Percentiles rank a stretch among this genome's conserved stretches.
Conservation (phyloP, 2,888 invertebrate species). For the Zhengitettix transpicula region DNA sequence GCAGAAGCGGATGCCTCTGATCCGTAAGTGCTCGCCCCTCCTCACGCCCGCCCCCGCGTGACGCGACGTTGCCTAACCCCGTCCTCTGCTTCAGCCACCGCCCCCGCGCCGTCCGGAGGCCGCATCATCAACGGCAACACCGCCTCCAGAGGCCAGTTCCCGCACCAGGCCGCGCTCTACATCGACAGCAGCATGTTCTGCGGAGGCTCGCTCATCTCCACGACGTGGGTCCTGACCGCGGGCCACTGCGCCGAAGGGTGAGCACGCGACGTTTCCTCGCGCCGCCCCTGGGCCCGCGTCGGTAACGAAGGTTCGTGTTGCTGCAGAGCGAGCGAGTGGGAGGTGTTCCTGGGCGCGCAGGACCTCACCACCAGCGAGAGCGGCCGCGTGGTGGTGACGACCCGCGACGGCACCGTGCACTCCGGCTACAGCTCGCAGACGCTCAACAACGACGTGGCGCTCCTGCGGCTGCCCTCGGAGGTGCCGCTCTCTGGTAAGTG, state of each 20-base stretch:
- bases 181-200: constrained; percentile 14
- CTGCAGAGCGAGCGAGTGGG: background rate
- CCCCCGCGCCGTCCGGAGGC: constrained; percentile 1
- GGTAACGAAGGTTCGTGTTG: background rate
- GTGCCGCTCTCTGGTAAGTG: no score
- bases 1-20: no score
- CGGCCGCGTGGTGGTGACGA: constrained; percentile 17
- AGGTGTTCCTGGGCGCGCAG: background rate
- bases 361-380: constrained; percentile 14
- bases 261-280: no score
- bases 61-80: no score
- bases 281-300: no score
- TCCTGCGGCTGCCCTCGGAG: constrained; percentile 23
- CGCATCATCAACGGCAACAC: constrained; percentile 17
- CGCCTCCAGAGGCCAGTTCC: constrained; percentile 19
- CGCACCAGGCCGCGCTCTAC: constrained; percentile 18
- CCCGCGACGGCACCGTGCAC: constrained; percentile 22
- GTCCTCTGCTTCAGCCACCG: background rate
- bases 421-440: constrained; percentile 20
- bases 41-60: no score
- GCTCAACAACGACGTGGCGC: constrained; percentile 27
- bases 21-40: no score
- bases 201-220: constrained; percentile 17
- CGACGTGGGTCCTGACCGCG: constrained; percentile 17
- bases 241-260: constrained; percentile 17